Conservation (phyloP, 92 coral and sea anemone genomes). For the Epizoanthus illoricatus region DNA sequence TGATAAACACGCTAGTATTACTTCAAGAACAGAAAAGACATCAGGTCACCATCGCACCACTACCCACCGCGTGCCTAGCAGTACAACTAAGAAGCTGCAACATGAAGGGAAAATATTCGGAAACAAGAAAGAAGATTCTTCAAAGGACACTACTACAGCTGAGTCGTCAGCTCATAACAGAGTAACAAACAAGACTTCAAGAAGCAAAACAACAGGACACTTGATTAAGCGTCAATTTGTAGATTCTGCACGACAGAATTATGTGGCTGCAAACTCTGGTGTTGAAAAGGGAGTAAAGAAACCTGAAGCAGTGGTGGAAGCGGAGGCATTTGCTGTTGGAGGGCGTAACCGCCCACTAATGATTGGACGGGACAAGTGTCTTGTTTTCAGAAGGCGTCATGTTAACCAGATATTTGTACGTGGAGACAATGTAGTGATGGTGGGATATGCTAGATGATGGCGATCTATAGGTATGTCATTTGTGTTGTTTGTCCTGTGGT, state of each 20-base stretch:
- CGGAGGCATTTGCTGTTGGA: conserved; percentile 3
- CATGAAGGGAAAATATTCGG: background rate
- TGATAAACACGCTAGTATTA: background rate
- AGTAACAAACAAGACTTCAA: background rate
- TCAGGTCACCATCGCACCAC: background rate
- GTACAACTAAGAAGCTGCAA: background rate
- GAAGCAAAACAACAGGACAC: background rate
- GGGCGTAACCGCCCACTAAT: conserved; percentile 43
- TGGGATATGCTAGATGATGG: conserved; percentile 70
- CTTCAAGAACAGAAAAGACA: background rate
- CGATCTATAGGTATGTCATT: conserved; percentile 2
- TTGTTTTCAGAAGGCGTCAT: conserved; percentile 88
- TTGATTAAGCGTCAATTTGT: background rate
- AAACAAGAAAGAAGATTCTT: background rate
- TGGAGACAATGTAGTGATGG: conserved; percentile 96
- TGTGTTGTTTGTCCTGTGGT: background rate
- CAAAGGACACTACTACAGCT: background rate
- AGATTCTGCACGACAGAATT: background rate
- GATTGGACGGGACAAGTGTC: conserved; percentile 66
- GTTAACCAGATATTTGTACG: conserved; percentile 93
- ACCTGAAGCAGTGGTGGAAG: conserved; percentile 26
- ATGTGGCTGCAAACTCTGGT: background rate
- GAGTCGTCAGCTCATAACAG: background rate
- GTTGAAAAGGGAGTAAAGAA: conserved; percentile 9
- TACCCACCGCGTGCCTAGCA: background rate